Evolutionary conservation across 2,113 vertebrate genomes (phyloP).

Genomic region (Ageneiosus marmoratus): DNA sequence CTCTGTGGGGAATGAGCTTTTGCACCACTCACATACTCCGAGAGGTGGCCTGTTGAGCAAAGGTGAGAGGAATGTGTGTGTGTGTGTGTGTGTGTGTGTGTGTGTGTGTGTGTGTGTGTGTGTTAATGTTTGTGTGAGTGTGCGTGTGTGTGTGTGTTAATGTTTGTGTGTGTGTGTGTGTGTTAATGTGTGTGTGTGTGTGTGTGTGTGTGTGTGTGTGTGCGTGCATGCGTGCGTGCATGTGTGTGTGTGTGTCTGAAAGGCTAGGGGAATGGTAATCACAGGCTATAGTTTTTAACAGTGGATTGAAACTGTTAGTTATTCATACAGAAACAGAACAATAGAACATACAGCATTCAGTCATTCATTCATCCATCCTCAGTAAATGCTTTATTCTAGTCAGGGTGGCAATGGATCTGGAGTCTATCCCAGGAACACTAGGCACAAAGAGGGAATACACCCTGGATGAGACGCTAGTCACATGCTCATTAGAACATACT

Average conservation of each 20-base stretch:
- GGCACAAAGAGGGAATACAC: neutral
- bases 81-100: conserved; percentile 14
- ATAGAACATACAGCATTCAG: neutral
- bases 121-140: too few relatives aligned
- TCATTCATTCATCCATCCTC: neutral
- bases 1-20: conserved; percentile 47
- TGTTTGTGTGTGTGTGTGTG: conserved; percentile 7
- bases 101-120: neutral
- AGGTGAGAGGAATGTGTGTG: conserved; percentile 14
- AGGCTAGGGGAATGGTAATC: conserved; percentile 48
- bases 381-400: neutral
- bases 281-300: conserved; percentile 44
- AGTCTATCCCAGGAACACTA: neutral
- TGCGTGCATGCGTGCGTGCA: too few relatives aligned
- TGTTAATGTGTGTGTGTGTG: conserved; percentile 15
- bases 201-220: conserved; percentile 8
- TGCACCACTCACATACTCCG: conserved; percentile 37
- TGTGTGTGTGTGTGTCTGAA: conserved; percentile 1
- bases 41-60: conserved; percentile 18
- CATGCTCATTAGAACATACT: too few relatives aligned
- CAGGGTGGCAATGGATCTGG: neutral
- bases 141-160: conserved; percentile 7
- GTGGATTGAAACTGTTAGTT: conserved; percentile 16
- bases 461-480: neutral
- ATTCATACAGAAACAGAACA: conserved; percentile 6